A percentile compares a stretch with the other conserved stretches of the same genome.
phyloP scores from a whole-genome alignment of 2,113 vertebrate species.

The Oriolus oriolus region DNA sequence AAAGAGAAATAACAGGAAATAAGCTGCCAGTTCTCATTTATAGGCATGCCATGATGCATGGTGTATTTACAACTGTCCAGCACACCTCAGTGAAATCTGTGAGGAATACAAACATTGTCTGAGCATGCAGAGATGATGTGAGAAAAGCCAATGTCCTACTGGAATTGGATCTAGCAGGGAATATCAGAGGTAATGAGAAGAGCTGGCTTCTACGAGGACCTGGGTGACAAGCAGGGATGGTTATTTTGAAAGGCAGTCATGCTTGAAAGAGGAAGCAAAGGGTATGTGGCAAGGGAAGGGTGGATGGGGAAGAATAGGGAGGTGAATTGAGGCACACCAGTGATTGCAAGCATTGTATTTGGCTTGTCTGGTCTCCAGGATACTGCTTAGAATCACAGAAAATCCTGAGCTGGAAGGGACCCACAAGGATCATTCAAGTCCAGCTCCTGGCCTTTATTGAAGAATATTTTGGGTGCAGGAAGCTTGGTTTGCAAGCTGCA shows the following conservation, averaged over 20 bases:
- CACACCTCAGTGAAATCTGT: background rate
- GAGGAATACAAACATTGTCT: background rate
- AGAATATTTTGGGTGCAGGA: background rate
- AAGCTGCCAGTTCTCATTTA: background rate
- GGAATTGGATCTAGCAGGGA: background rate
- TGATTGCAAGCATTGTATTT: background rate
- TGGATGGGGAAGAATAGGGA: background rate
- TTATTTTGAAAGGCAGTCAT: background rate
- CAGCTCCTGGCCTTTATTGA: background rate
- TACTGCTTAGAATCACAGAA: background rate
- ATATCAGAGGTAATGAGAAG: background rate
- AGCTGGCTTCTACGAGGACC: background rate
- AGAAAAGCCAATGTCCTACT: background rate
- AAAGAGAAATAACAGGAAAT: background rate
- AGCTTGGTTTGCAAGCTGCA: background rate
- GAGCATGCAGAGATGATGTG: background rate
- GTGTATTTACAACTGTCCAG: background rate
- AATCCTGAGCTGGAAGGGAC: background rate
- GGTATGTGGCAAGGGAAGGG: background rate
- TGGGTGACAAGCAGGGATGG: background rate
- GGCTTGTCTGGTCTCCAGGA: background rate
- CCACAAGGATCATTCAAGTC: background rate
- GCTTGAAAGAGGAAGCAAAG: background rate
- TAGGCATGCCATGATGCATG: background rate
- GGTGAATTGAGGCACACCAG: background rate